phyloP scores from a whole-genome alignment of 2,888 invertebrate species.

The Lissocephala sabroskyi region DNA sequence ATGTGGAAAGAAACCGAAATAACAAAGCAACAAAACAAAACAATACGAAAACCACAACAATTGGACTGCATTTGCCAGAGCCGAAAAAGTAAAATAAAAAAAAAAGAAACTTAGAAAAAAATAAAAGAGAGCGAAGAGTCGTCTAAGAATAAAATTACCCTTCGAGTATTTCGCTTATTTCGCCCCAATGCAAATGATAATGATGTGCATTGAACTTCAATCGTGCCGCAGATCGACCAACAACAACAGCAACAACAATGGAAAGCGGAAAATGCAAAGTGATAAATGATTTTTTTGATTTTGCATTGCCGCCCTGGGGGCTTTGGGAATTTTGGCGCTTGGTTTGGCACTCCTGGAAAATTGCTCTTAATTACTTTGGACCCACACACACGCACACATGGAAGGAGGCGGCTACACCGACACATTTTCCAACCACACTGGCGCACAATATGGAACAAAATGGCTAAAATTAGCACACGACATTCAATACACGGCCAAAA shows the following conservation, averaged over 20 bases:
- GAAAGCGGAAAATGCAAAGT: conserved; percentile 23
- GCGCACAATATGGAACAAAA: conserved; percentile 54
- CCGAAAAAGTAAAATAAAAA: conserved; percentile 12
- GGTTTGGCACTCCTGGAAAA: conserved; percentile 49
- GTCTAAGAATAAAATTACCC: conserved; percentile 68
- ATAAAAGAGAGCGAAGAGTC: conserved; percentile 24
- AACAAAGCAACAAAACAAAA: conserved; percentile 19
- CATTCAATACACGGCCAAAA: conserved; percentile 59
- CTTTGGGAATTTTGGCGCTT: conserved; percentile 67
- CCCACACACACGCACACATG: conserved; percentile 1
- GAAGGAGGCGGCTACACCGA: background rate
- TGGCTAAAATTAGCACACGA: conserved; percentile 65
- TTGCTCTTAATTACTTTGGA: conserved; percentile 58
- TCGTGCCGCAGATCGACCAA: conserved; percentile 20
- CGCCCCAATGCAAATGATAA: conserved; percentile 53
- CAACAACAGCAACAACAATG: conserved; percentile 1
- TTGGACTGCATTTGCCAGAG: conserved; percentile 10
- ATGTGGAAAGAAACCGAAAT: conserved; percentile 43
- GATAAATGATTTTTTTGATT: conserved; percentile 47
- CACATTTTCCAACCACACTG: conserved; percentile 7
- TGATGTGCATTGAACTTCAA: conserved; percentile 72
- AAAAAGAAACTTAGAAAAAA: conserved; percentile 14
- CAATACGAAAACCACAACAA: conserved; percentile 19
- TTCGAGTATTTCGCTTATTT: conserved; percentile 26
- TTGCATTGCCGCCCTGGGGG: no score